These are phyloP conservation scores for Molorchus minor DNA, from an alignment of 2,888 invertebrate species.

Conservation along the genomic window DNA sequence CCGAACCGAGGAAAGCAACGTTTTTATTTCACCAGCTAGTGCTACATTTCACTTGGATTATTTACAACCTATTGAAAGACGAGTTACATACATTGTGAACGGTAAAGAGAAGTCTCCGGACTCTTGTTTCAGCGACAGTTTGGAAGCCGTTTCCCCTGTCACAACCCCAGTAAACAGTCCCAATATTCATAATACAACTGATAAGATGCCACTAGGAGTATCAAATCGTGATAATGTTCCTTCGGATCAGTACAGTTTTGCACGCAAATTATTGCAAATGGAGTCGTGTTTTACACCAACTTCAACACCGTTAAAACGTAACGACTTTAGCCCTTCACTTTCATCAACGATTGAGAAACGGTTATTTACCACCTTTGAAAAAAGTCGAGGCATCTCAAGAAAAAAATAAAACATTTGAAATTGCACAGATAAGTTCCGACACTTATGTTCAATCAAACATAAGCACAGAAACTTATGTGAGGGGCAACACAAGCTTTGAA, in stretches of 20 bases:
- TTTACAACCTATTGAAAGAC: constrained; percentile 16
- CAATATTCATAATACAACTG: background rate
- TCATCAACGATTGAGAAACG: constrained; percentile 27
- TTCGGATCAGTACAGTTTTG: constrained; percentile 23
- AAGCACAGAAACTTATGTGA: constrained; percentile 49
- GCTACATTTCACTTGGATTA: constrained; percentile 19
- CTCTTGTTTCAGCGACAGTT: constrained; percentile 3
- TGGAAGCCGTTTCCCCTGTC: constrained; percentile 9
- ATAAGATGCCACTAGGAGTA: constrained; percentile 17
- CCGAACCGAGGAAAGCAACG: constrained; percentile 12
- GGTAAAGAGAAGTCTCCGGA: constrained; percentile 17
- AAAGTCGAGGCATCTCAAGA: constrained; percentile 1
- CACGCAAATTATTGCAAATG: constrained; percentile 31
- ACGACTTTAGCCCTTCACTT: constrained; percentile 33
- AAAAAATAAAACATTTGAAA: constrained; percentile 8
- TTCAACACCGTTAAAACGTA: constrained; percentile 20
- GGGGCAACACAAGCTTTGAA: constrained; percentile 50
- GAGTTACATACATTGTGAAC: constrained; percentile 28
- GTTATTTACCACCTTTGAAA: constrained; percentile 8
- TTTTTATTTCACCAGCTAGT: constrained; percentile 22
- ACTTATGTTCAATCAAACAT: constrained; percentile 65
- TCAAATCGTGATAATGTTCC: constrained; percentile 13
- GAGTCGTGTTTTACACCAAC: constrained; percentile 41
- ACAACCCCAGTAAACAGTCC: background rate
- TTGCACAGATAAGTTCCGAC: constrained; percentile 61